Percentiles rank a stretch among this genome's conserved stretches.
These are phyloP conservation scores for Conus ventricosus DNA, from an alignment of 1,140 invertebrate genomes.

Conservation along the genomic window DNA sequence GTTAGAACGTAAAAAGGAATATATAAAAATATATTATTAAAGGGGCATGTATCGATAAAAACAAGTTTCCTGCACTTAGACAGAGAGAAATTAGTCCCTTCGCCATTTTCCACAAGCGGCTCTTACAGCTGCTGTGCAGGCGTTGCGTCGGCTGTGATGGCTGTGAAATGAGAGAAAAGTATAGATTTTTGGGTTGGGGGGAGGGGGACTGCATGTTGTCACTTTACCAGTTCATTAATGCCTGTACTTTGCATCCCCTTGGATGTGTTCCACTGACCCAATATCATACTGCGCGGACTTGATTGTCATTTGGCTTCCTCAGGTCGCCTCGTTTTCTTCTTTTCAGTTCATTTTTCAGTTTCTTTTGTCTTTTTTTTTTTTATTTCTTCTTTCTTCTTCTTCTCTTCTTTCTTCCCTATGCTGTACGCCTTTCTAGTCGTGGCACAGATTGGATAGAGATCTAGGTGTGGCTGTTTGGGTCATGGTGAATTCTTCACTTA, in stretches of 20 bases:
- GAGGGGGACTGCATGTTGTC: neutral
- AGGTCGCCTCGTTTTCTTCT: neutral
- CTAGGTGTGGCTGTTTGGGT: too few species aligned
- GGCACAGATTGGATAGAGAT: too few species aligned
- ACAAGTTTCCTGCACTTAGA: neutral
- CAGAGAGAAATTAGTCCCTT: neutral
- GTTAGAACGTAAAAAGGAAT: too few species aligned
- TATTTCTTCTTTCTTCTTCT: too few species aligned
- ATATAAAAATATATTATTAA: too few species aligned
- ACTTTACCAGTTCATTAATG: neutral
- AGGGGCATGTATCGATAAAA: too few species aligned
- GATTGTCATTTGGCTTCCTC: neutral
- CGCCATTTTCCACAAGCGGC: neutral
- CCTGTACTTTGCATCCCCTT: neutral
- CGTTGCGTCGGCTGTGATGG: neutral
- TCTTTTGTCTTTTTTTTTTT: too few species aligned
- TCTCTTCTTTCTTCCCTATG: too few species aligned
- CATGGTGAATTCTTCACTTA: too few species aligned
- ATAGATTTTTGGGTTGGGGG: neutral
- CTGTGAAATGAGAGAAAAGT: neutral
- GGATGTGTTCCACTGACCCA: neutral
- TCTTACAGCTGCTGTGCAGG: neutral
- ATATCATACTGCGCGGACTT: neutral
- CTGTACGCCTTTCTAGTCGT: too few species aligned
- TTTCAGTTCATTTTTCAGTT: neutral